phyloP scores from a whole-genome alignment of 1,140 invertebrate species.

The Drosophila lacteicornis region DNA sequence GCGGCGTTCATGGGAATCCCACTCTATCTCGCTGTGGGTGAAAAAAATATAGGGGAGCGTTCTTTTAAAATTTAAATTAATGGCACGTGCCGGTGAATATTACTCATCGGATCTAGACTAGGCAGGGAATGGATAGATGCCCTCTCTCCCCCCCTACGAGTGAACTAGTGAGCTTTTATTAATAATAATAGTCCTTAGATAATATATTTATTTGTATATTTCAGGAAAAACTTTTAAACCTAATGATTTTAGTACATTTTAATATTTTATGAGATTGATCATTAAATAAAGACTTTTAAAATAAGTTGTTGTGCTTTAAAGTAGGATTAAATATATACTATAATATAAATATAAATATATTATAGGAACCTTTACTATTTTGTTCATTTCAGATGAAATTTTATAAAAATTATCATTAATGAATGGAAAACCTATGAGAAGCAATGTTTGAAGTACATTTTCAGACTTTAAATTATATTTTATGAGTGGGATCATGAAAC shows the following conservation, averaged over 20 bases:
- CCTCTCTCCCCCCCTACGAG: neutral
- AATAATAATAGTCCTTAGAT: too few species aligned
- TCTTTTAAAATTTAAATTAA: slow-evolving; percentile 6
- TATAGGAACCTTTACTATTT: too few species aligned
- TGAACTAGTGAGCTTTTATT: neutral
- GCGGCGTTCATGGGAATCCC: slow-evolving; percentile 5
- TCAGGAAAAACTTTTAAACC: neutral
- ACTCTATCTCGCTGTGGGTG: neutral
- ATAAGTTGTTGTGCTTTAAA: neutral
- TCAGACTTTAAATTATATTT: too few species aligned
- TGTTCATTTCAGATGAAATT: too few species aligned
- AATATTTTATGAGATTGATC: neutral
- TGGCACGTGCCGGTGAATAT: slow-evolving; percentile 25
- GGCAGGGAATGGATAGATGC: neutral
- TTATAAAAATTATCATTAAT: too few species aligned
- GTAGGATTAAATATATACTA: neutral
- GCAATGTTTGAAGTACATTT: too few species aligned
- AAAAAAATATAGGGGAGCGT: neutral
- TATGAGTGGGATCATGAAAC: too few species aligned
- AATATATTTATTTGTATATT: neutral
- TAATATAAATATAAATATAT: too few species aligned
- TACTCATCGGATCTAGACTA: slow-evolving; percentile 4
- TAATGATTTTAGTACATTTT: too few species aligned
- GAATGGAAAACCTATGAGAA: too few species aligned
- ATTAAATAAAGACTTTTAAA: neutral